Conservation (phyloP, 2,113 vertebrate genomes). For the Sterna hirundo region DNA sequence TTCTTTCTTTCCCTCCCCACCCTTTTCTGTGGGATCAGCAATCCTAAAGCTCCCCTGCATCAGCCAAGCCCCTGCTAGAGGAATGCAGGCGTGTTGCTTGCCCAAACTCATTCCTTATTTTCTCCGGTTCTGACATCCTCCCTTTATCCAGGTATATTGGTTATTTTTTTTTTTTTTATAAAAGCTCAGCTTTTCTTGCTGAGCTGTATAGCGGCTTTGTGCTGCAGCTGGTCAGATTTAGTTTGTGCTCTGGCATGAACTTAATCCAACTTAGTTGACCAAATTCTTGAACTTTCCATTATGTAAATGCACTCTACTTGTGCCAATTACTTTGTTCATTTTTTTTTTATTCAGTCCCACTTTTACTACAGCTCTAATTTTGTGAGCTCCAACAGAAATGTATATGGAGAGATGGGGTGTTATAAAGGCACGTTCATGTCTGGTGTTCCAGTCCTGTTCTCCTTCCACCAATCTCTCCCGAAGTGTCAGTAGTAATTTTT, state of each 20-base stretch:
- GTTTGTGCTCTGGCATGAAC: background rate
- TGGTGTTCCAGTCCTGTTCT: background rate
- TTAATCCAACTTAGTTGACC: background rate
- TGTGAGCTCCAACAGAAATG: background rate
- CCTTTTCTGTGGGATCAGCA: background rate
- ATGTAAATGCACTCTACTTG: background rate
- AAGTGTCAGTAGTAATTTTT: background rate
- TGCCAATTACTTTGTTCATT: fast-evolving
- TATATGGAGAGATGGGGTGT: background rate
- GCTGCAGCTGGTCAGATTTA: background rate
- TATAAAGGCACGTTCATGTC: background rate
- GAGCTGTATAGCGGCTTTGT: background rate
- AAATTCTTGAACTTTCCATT: background rate
- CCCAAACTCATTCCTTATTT: background rate
- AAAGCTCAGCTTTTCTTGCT: background rate
- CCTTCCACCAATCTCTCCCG: background rate
- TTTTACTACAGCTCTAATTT: background rate
- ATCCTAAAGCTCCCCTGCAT: background rate
- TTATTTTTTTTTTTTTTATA: background rate
- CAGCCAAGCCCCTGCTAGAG: background rate
- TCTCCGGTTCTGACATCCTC: background rate
- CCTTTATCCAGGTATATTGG: background rate
- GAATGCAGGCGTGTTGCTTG: background rate
- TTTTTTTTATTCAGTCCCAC: background rate
- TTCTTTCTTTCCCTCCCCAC: background rate